Evolutionary conservation across 2,797 vertebrate genomes (phyloP), one percentile per base, ranked within the genome.

Genomic region (Synanceia verrucosa): DNA sequence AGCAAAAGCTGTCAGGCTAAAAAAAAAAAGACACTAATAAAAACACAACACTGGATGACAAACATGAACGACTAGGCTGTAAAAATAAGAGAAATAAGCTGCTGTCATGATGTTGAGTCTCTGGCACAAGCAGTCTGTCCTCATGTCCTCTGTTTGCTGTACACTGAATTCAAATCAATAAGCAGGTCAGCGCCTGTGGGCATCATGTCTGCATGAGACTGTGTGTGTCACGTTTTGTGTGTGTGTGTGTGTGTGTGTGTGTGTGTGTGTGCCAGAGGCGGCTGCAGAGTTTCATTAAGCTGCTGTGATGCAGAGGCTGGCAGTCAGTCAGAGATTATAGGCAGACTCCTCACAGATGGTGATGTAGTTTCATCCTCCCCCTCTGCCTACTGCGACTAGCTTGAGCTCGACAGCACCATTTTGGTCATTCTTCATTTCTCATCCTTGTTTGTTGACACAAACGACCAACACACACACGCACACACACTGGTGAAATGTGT

Each of bases 261-360:
- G 37, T 74, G 67, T 51, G 69, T 29, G 10, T 55, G 56, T 44
- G 81, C 74, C 81, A 83, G 73, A 76, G 71, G 78, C 63, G 61
- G 76, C 67, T 77, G 48, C 73, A 80, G 71, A 47, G 14, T 88
- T 92, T 86, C 66, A 77, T 83, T 92, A 92, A 94, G 90, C 91
- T 70, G 79, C 86, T 71, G 78, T 73, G 79, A 83, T 85, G 90
- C 85, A 83, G 79, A 88, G 60, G 73, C 87, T 58, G 85, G 58
- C 82, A 81, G 84, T 75, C 79, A 36, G 79, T 75, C 67, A 63
- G 88, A 89, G 91, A 93, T 93, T 92, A 93, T 70, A 85, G 82
- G 83, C 61, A 65, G 83, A 66, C 70, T 65, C 43, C 48, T 81
- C 79, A 70, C 86, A 86, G 76, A 88, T 85, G 81, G 77, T 39